phyloP scores from a whole-genome alignment of 2,797 vertebrate species.

The Oreochromis grahami region DNA sequence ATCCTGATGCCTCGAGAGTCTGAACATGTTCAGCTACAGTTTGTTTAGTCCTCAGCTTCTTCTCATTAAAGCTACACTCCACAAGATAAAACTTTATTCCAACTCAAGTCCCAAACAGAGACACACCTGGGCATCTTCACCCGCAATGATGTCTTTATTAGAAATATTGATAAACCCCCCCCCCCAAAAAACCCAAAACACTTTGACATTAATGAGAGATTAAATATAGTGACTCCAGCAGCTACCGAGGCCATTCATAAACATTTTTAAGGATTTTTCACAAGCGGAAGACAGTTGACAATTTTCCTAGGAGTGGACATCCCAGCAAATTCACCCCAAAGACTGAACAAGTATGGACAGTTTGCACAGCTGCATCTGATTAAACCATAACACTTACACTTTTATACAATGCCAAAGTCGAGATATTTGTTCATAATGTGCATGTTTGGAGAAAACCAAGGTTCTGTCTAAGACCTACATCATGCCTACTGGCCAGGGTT shows the following conservation, averaged over 20 bases:
- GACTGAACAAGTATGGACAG: not conserved
- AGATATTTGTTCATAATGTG: not conserved
- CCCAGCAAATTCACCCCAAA: not conserved
- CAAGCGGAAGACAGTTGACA: not conserved
- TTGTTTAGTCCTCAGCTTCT: not conserved
- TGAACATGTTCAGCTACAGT: not conserved
- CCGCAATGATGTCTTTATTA: not conserved
- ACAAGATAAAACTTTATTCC: not conserved
- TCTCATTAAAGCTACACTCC: not conserved
- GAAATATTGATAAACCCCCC: too few relatives aligned
- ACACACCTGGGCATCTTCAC: not conserved
- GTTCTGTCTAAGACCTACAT: not conserved
- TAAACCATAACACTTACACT: not conserved
- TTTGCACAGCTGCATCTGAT: not conserved
- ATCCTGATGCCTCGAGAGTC: not conserved
- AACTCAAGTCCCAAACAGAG: not conserved
- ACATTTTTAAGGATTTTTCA: not conserved
- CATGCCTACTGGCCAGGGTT: not conserved
- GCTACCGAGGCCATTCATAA: not conserved
- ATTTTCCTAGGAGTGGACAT: not conserved
- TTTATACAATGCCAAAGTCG: not conserved
- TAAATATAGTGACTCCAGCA: not conserved
- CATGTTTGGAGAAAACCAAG: not conserved
- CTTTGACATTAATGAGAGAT: not conserved
- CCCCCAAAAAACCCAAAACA: too few relatives aligned